Conservation (phyloP, 1,140 invertebrate species). For the Apolygus lucorum region DNA sequence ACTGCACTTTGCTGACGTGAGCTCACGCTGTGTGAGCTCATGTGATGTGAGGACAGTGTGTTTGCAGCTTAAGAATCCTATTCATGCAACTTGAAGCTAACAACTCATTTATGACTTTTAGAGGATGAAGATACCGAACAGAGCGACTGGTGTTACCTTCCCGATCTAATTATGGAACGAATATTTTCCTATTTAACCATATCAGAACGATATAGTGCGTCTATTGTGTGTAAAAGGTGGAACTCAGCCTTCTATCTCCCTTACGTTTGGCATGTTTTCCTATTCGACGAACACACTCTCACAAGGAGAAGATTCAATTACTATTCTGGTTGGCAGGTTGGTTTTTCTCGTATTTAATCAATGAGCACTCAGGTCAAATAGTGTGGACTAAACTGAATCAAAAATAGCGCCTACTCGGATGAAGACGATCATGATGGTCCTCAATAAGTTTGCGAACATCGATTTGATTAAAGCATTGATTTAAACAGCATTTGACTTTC, state of each 20-base stretch:
- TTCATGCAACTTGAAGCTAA: background rate
- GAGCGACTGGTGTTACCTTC: constrained; percentile 54
- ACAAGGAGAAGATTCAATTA: constrained; percentile 69
- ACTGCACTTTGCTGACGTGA: too few relatives aligned
- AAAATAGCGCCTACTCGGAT: too few relatives aligned
- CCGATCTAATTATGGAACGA: constrained; percentile 66
- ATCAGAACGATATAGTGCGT: constrained; percentile 59
- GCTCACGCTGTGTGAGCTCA: too few relatives aligned
- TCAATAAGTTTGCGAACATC: too few relatives aligned
- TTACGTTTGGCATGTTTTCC: constrained; percentile 62
- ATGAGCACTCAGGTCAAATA: too few relatives aligned
- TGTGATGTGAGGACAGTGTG: too few relatives aligned
- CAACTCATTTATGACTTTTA: background rate
- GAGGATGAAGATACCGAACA: constrained; percentile 17
- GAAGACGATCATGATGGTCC: too few relatives aligned
- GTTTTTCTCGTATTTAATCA: too few relatives aligned
- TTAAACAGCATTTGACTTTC: too few relatives aligned
- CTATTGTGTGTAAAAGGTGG: constrained; percentile 61
- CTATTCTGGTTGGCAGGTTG: constrained; percentile 69
- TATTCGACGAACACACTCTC: constrained; percentile 60
- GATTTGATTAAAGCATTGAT: too few relatives aligned
- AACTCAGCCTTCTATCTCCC: constrained; percentile 63
- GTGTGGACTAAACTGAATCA: too few relatives aligned
- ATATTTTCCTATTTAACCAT: constrained; percentile 63
- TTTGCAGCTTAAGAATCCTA: background rate